Evolutionary conservation across 2,888 invertebrate genomes (phyloP).

Genomic region (Oscheius sp.): DNA sequence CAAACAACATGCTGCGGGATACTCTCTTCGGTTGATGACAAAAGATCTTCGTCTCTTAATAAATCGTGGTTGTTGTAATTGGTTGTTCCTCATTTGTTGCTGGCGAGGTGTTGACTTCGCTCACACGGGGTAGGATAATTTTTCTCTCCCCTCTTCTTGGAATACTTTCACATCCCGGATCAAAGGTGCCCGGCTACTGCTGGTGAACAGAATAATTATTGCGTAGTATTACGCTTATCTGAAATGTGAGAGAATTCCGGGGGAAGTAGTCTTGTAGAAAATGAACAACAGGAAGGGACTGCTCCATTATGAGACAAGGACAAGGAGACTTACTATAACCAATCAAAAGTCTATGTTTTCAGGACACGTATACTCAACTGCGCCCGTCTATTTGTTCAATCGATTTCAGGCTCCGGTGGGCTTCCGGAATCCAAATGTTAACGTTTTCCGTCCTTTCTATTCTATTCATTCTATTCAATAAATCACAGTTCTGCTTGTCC

Average conservation of each 20-base stretch:
- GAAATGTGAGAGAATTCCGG: background rate
- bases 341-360: background rate
- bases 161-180: background rate
- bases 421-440: conserved; percentile 29
- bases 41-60: background rate
- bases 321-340: too few relatives aligned
- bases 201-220: background rate
- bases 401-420: conserved; percentile 28
- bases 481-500: background rate
- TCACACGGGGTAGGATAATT: background rate
- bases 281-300: too few relatives aligned
- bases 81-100: background rate
- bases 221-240: too few relatives aligned
- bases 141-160: background rate
- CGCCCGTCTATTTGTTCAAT: conserved; percentile 28
- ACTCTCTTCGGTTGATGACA: conserved; percentile 27
- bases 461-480: conserved; percentile 1
- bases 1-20: conserved; percentile 13
- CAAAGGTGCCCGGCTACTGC: background rate
- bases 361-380: conserved; percentile 20
- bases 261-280: background rate
- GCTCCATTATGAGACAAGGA: too few relatives aligned
- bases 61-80: background rate
- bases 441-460: background rate
- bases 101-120: background rate